Percentiles rank a stretch among this genome's conserved stretches.
These are phyloP conservation scores for Machaerirhynchus nigripectus DNA, from an alignment of 2,113 vertebrate species.

Conservation along the genomic window DNA sequence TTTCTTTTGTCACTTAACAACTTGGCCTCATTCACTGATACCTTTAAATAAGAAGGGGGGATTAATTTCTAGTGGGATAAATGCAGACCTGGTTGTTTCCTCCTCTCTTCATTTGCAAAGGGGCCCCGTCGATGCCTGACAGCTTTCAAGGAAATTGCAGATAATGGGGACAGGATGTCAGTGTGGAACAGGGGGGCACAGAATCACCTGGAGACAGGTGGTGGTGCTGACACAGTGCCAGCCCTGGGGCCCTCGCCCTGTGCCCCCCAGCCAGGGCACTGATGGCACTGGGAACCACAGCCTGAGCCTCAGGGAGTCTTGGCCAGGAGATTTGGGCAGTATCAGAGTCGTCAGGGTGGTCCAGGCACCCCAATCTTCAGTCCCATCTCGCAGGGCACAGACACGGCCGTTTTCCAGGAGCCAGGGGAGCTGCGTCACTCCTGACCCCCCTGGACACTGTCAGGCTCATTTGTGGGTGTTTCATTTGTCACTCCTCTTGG, in stretches of 20 bases:
- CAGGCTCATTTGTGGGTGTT: background rate
- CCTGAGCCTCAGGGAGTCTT: background rate
- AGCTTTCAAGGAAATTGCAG: slow-evolving; percentile 28
- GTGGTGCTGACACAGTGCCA: background rate
- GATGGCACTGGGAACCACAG: background rate
- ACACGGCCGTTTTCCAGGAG: rapidly evolving
- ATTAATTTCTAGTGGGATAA: slow-evolving; percentile 50
- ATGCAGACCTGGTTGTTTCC: slow-evolving; percentile 18
- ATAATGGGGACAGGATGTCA: background rate
- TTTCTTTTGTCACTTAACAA: slow-evolving; percentile 79
- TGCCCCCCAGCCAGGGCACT: background rate
- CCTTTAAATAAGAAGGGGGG: slow-evolving; percentile 57
- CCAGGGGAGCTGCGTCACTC: background rate
- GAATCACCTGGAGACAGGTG: rapidly evolving
- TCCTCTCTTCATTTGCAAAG: background rate
- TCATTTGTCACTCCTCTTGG: background rate
- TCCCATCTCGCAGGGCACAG: background rate
- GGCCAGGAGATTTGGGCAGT: background rate
- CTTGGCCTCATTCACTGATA: slow-evolving; percentile 62
- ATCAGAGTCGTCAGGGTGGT: rapidly evolving
- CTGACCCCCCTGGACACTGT: rapidly evolving
- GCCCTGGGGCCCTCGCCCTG: background rate
- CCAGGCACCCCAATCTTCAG: rapidly evolving
- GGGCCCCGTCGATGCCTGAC: background rate
- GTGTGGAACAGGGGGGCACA: background rate